phyloP scores from a whole-genome alignment of 2,113 vertebrate species.

The Rhabdomys dilectus region DNA sequence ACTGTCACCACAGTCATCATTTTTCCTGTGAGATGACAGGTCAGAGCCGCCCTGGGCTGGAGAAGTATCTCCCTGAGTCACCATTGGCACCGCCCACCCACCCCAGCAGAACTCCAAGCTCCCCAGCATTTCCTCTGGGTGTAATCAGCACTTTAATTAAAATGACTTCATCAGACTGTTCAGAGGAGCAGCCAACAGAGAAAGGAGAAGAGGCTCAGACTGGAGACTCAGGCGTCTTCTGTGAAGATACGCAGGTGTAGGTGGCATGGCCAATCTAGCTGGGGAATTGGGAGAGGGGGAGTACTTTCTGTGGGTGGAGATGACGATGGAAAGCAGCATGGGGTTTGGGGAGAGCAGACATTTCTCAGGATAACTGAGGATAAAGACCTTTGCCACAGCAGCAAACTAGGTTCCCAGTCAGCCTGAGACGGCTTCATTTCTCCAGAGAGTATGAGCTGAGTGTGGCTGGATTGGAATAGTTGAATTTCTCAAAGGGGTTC shows the following conservation, averaged over 20 bases:
- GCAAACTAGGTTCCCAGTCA: background rate
- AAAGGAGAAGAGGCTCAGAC: background rate
- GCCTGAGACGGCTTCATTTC: background rate
- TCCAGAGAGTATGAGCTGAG: fast-evolving
- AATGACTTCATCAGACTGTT: constrained; percentile 47
- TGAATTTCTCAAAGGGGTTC: background rate
- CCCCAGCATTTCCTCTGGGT: background rate
- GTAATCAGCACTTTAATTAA: constrained; percentile 53
- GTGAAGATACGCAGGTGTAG: background rate
- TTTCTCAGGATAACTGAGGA: background rate
- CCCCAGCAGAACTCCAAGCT: background rate
- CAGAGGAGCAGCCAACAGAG: background rate
- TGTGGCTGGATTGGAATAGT: fast-evolving
- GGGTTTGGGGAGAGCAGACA: too few species aligned
- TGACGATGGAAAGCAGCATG: fast-evolving
- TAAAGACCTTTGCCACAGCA: background rate
- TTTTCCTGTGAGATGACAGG: background rate
- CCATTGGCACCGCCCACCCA: fast-evolving
- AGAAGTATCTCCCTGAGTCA: background rate
- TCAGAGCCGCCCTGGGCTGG: background rate
- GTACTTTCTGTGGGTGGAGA: background rate
- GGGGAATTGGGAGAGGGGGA: too few species aligned
- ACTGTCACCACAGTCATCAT: fast-evolving
- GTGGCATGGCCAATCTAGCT: fast-evolving
- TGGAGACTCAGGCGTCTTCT: background rate